A percentile compares a stretch with the other conserved stretches of the same genome.
phyloP scores from a whole-genome alignment of 2,113 vertebrate species.

The Antennarius striatus region DNA sequence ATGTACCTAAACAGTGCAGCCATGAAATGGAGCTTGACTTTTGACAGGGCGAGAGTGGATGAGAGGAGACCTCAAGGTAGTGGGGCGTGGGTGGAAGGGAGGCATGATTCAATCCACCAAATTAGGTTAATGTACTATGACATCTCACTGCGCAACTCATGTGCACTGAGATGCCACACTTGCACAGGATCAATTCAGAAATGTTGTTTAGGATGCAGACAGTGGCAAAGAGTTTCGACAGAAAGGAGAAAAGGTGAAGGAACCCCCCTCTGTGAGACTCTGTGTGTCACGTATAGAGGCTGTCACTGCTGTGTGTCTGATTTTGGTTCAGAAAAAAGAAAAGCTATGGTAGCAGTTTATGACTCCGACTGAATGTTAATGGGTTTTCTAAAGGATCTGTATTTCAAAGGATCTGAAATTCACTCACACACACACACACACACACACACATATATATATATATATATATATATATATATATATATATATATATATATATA shows the following conservation, averaged over 20 bases:
- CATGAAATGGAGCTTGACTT: conserved; percentile 63
- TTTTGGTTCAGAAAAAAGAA: conserved; percentile 3
- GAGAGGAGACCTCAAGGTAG: conserved; percentile 36
- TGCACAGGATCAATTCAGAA: conserved; percentile 31
- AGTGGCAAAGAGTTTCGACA: conserved; percentile 30
- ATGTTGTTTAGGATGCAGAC: conserved; percentile 40
- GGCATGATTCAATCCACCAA: conserved; percentile 43
- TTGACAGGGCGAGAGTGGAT: conserved; percentile 41
- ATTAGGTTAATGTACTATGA: conserved; percentile 66
- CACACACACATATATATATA: too few species aligned
- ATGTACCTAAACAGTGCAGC: conserved; percentile 6
- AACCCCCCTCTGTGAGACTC: conserved; percentile 31
- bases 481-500: too few species aligned
- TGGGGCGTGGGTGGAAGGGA: conserved; percentile 20
- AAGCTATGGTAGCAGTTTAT: conserved; percentile 11
- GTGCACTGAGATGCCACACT: conserved; percentile 52
- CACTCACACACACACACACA: too few species aligned
- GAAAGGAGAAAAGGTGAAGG: conserved; percentile 10
- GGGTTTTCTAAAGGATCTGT: too few species aligned
- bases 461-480: too few species aligned
- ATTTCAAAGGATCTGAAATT: too few species aligned
- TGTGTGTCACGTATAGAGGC: conserved; percentile 21
- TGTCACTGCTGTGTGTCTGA: conserved; percentile 28
- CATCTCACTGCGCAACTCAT: conserved; percentile 47
- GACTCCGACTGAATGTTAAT: conserved; percentile 17